Evolutionary conservation across 2,113 vertebrate species (phyloP).

Genomic region (Mustela nigripes): DNA sequence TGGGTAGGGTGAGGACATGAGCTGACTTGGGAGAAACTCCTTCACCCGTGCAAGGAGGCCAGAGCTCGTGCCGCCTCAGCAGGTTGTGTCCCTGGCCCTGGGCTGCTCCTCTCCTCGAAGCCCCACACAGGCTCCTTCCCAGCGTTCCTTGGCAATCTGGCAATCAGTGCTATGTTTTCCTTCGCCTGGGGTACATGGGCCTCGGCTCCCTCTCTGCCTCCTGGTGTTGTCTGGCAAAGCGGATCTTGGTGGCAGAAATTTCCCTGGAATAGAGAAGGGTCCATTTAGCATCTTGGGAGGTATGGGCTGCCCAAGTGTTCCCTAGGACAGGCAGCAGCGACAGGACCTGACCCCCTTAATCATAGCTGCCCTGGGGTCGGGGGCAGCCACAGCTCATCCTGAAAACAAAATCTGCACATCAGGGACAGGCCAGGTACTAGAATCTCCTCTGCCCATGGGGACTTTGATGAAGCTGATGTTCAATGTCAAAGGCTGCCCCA

Average conservation of each 20-base stretch:
- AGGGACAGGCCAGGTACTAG: background rate
- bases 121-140: conserved; percentile 34
- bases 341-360: background rate
- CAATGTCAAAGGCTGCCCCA: background rate
- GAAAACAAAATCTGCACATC: background rate
- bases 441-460: background rate
- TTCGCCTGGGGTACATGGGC: background rate
- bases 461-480: background rate
- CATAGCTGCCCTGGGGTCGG: background rate
- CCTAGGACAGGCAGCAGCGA: background rate
- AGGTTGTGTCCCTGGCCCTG: background rate
- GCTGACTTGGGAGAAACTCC: background rate
- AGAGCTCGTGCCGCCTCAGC: background rate
- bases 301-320: fast-evolving
- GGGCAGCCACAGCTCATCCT: background rate
- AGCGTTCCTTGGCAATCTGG: background rate
- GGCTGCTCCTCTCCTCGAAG: background rate
- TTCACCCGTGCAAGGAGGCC: background rate
- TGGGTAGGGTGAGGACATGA: background rate
- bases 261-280: conserved; percentile 58
- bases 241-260: conserved; percentile 61
- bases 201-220: background rate
- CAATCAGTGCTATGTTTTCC: conserved; percentile 58
- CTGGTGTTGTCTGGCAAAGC: background rate
- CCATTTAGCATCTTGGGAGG: conserved; percentile 29